phyloP scores from a whole-genome alignment of 2,888 invertebrate species.

The Polietes domitor region DNA sequence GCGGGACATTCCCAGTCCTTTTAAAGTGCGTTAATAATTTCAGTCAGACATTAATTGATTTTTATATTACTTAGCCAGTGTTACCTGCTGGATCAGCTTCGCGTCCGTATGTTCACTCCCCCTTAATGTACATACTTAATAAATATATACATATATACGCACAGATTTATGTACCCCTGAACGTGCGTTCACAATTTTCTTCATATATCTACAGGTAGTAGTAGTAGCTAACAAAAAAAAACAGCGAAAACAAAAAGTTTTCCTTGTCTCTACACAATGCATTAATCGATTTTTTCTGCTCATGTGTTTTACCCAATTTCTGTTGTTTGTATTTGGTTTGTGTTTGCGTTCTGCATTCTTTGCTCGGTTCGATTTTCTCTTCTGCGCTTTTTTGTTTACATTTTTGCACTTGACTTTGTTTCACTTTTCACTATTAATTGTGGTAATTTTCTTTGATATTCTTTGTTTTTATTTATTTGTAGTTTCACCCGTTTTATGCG shows the following conservation, averaged over 20 bases:
- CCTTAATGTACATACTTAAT: too few relatives aligned
- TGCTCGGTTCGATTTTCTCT: conserved; percentile 22
- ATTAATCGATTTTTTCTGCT: conserved; percentile 57
- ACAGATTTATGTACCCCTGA: conserved; percentile 18
- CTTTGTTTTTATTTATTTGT: background rate
- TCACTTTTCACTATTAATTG: conserved; percentile 1
- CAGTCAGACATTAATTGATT: too few relatives aligned
- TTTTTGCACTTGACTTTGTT: conserved; percentile 26
- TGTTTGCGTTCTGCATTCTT: background rate
- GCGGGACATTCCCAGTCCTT: too few relatives aligned
- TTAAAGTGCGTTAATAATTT: too few relatives aligned
- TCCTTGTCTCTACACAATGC: conserved; percentile 56
- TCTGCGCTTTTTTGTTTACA: conserved; percentile 26
- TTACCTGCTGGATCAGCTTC: too few relatives aligned
- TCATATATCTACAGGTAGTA: conserved; percentile 77
- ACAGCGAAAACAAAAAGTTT: background rate
- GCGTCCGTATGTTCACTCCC: too few relatives aligned
- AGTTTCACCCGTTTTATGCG: background rate
- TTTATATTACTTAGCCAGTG: too few relatives aligned
- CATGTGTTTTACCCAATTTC: conserved; percentile 13
- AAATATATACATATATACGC: background rate
- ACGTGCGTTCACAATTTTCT: conserved; percentile 36
- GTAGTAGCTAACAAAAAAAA: conserved; percentile 28
- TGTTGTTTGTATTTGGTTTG: background rate
- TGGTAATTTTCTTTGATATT: background rate